A percentile compares a stretch with the other conserved stretches of the same genome.
phyloP scores from a whole-genome alignment of 2,888 invertebrate genomes.

The Pomacea canaliculata region DNA sequence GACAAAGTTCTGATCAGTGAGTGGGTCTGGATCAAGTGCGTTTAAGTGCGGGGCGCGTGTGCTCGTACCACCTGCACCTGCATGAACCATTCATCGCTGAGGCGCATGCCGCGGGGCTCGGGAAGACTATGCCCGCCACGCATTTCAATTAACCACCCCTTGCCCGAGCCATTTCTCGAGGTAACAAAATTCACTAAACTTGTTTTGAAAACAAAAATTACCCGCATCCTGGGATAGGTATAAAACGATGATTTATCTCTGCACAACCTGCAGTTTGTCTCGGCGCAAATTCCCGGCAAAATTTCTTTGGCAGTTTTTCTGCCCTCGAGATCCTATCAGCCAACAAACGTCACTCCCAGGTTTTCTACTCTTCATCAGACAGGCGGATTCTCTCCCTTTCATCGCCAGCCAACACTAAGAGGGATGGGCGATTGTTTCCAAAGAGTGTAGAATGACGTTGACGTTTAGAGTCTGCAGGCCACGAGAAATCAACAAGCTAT shows the following conservation, averaged over 20 bases:
- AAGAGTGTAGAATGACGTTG: neutral
- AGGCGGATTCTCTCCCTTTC: slow-evolving; percentile 11
- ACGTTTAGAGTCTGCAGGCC: neutral
- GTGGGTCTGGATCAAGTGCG: no score
- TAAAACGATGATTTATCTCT: slow-evolving; percentile 10
- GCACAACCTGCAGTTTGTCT: slow-evolving; percentile 8
- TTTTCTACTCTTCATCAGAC: slow-evolving; percentile 3
- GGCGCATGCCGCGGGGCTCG: no score
- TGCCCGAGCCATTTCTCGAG: neutral
- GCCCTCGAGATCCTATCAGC: slow-evolving; percentile 9
- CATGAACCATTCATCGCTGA: no score
- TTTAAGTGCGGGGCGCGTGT: no score
- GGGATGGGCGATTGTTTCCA: slow-evolving; percentile 17
- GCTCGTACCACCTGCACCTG: no score
- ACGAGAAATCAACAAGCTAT: no score
- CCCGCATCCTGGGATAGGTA: neutral
- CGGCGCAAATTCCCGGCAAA: slow-evolving; percentile 6
- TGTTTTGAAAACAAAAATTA: slow-evolving; percentile 22
- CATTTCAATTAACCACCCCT: slow-evolving; percentile 14
- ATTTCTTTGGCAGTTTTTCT: slow-evolving; percentile 14
- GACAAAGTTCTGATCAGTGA: no score
- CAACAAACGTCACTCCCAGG: slow-evolving; percentile 2
- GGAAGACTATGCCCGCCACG: slow-evolving; percentile 1
- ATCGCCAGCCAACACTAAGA: slow-evolving; percentile 14
- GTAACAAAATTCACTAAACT: slow-evolving; percentile 24